A percentile compares a stretch with the other conserved stretches of the same genome.
phyloP scores from a whole-genome alignment of 2,113 vertebrate species.

The Trichechus manatus region DNA sequence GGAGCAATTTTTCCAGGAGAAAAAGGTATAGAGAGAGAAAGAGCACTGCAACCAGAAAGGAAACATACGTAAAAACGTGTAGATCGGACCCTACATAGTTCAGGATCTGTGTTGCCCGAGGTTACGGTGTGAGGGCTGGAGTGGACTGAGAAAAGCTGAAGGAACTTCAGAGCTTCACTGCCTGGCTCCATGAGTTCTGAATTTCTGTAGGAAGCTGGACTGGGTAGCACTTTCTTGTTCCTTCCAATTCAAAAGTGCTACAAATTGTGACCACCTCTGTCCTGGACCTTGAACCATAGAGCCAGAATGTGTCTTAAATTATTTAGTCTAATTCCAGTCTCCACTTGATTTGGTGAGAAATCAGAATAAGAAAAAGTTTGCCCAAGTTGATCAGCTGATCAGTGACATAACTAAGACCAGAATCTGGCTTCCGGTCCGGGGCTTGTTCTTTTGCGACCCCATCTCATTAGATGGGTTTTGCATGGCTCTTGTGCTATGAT shows the following conservation, averaged over 20 bases:
- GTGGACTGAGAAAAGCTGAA: not conserved
- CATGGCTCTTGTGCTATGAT: not conserved
- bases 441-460: not conserved
- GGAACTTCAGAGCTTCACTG: rapidly evolving
- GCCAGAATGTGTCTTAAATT: not conserved
- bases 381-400: not conserved
- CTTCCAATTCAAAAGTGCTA: not conserved
- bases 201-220: not conserved
- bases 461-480: not conserved
- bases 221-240: rapidly evolving
- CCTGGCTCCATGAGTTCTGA: rapidly evolving
- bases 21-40: not conserved
- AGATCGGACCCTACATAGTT: not conserved
- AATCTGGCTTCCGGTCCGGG: not conserved
- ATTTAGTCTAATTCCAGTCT: too few relatives aligned
- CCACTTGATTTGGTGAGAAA: not conserved
- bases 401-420: not conserved
- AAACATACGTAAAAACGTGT: not conserved
- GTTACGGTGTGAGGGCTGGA: rapidly evolving
- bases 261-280: not conserved
- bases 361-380: not conserved
- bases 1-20: not conserved
- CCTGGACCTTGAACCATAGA: not conserved
- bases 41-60: not conserved
- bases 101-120: not conserved